Conservation (phyloP, 2,113 vertebrate genomes). For the Castor canadensis region DNA sequence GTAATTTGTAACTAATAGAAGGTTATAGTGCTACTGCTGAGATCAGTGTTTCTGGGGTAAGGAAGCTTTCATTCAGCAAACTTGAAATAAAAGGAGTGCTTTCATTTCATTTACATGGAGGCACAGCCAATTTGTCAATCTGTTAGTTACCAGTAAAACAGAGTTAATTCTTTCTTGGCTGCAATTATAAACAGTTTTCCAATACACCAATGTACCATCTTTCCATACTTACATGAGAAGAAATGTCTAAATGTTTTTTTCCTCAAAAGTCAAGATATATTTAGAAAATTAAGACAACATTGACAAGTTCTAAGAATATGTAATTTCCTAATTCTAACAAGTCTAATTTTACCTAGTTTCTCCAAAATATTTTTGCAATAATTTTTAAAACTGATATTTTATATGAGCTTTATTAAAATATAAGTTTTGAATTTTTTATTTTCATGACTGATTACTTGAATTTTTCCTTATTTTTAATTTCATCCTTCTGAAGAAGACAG, state of each 20-base stretch:
- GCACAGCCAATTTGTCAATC: background rate
- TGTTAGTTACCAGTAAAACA: background rate
- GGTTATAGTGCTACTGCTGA: background rate
- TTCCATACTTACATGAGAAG: background rate
- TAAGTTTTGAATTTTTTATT: background rate
- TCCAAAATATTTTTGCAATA: background rate
- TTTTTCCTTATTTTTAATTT: background rate
- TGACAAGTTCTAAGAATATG: background rate
- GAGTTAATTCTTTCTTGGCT: background rate
- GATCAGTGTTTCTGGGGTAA: background rate
- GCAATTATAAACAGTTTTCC: conserved; percentile 3
- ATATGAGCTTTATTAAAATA: background rate
- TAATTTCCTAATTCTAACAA: background rate
- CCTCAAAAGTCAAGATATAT: background rate
- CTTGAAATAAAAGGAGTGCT: background rate
- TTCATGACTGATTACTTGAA: background rate
- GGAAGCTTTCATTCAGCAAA: background rate
- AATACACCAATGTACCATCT: background rate
- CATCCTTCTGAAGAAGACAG: background rate
- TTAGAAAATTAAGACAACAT: background rate
- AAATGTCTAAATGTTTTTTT: background rate
- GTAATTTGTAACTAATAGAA: background rate
- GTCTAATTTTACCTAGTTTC: background rate
- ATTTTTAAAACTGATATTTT: background rate
- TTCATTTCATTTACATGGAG: background rate